Base-by-base conservation (phyloP, 2,113 vertebrate species). In the Brachypodius melanocephalos region DNA sequence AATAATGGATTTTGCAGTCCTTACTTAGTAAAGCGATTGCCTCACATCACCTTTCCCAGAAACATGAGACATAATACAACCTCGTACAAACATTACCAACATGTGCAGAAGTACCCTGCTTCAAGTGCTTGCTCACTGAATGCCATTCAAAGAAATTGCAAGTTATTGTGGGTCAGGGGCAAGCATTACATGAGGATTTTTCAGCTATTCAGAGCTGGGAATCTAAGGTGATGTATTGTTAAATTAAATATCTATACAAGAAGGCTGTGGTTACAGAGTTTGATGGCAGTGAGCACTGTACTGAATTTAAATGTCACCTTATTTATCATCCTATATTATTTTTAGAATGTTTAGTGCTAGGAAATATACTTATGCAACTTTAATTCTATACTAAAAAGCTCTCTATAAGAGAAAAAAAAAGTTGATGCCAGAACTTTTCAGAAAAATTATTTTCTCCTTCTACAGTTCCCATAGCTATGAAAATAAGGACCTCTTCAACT, bases 281-380 rank as follows among this genome's bases (percentile, higher is more conserved):
- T 69, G 71, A 94, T 73, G 72, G 82, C 81, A 93, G 71, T 51
- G 36, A 93, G 75, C 46, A 51, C 58, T 80, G 62, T 38, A 58
- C 38, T 91, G 88, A 88, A 90, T 95, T 74, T 89, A 90, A 93
- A 93, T 75, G 83, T 89, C 89, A 94, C 89, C 68, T 93, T 96
- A 87, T 93, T 97, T 97, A 96, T 93, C 78, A 91, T 83, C 34
- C 20, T 38, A 51, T 75, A 32, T 72, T 91, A 94, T 95, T 95
- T 95, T 93, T 87, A 93, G 86, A 80, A 87, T 78, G 73, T 81
- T 89, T 48, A 55, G 59, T 88, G 85, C 81, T 88, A 90, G 67
- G 75, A 93, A 93, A 91, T 85, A 83, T 4, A 94, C 85, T 91
- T 68, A 89, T 5, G 14, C 43, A 83, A 90, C 75, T 82, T 89